These are phyloP conservation scores for Pseudomyrmex flavicornis DNA, from an alignment of 1,140 invertebrate species.

Conservation along the genomic window DNA sequence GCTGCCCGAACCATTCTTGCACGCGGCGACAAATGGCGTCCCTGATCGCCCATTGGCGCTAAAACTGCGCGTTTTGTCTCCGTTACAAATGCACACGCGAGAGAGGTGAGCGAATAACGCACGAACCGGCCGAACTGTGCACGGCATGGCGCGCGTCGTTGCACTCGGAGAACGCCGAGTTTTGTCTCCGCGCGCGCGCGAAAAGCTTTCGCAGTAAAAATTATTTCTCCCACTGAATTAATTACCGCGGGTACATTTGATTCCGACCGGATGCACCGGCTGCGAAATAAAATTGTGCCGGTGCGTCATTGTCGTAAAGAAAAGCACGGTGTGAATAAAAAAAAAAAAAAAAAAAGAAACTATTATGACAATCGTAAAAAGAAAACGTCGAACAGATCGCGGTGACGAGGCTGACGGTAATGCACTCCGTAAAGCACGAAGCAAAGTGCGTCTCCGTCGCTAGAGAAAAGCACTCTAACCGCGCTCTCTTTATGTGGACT, in stretches of 20 bases:
- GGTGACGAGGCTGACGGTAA: conserved; percentile 37
- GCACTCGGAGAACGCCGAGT: conserved; percentile 12
- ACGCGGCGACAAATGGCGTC: conserved; percentile 73
- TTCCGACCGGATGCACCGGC: not conserved
- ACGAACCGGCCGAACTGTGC: not conserved
- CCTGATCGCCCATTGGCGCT: conserved; percentile 74
- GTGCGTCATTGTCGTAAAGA: conserved; percentile 17
- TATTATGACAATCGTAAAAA: conserved; percentile 62
- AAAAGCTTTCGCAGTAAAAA: conserved; percentile 19
- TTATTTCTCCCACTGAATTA: conserved; percentile 63
- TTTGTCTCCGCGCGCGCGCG: not conserved
- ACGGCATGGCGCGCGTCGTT: not conserved
- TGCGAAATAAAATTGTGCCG: not conserved
- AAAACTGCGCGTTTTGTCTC: conserved; percentile 74
- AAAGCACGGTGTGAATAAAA: conserved; percentile 24
- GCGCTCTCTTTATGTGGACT: conserved; percentile 50
- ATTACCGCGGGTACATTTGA: conserved; percentile 12
- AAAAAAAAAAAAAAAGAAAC: conserved; percentile 23
- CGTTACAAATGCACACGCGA: conserved; percentile 48
- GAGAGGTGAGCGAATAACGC: not conserved
- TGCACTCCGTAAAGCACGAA: conserved; percentile 19
- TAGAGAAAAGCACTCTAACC: conserved; percentile 35
- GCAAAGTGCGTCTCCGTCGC: conserved; percentile 37
- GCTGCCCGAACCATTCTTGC: conserved; percentile 65
- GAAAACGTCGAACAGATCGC: conserved; percentile 41